phyloP scores from a whole-genome alignment of 2,113 vertebrate species.

The Pygoscelis antarcticus region DNA sequence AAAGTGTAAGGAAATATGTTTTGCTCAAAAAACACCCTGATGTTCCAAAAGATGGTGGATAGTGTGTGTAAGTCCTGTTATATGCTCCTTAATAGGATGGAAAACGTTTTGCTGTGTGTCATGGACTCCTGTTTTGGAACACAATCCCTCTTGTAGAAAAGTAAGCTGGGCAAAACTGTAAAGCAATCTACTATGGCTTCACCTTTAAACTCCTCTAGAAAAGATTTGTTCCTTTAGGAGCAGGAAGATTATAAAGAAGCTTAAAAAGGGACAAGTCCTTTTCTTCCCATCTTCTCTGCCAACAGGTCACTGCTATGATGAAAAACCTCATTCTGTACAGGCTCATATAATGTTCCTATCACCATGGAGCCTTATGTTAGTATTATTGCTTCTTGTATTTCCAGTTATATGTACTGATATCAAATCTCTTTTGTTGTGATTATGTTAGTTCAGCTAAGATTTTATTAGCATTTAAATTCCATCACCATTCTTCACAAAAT shows the following conservation, averaged over 20 bases:
- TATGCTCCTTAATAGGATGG: neutral
- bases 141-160: neutral
- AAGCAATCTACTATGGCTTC: neutral
- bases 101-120: neutral
- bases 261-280: neutral
- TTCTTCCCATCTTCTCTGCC: neutral
- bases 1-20: neutral
- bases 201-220: neutral
- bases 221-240: neutral
- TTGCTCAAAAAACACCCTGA: neutral
- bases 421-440: neutral
- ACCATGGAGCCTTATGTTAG: neutral
- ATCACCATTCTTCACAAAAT: neutral
- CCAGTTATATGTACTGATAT: neutral
- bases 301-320: neutral
- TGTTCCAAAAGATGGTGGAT: neutral
- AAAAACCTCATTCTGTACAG: neutral
- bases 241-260: neutral
- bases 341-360: neutral
- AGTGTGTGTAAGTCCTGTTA: fast-evolving
- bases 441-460: neutral
- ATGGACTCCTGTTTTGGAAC: neutral
- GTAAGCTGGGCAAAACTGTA: neutral
- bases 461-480: neutral
- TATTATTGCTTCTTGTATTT: neutral